Evolutionary conservation across 92 coral and sea anemone species (phyloP), one percentile per base, ranked within the genome.

Genomic region (Montipora capitata): DNA sequence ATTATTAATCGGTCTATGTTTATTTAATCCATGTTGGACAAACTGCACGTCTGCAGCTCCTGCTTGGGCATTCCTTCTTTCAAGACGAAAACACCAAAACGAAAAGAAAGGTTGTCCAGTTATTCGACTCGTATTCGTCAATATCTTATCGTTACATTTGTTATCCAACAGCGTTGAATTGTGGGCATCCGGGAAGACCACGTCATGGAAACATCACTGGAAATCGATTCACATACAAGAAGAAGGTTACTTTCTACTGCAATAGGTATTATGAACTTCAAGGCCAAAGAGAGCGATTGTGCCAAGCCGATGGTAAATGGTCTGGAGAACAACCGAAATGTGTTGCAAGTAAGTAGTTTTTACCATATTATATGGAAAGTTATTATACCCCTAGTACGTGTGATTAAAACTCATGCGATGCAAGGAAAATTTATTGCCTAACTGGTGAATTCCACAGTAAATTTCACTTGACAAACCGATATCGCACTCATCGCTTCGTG

Each of bases 291-390:
- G 71, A 74, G 40, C 87, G 93, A 74, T 75, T 68, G 5, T 97
- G 99, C 77, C 94, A 90, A 77, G 97, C 98, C 2, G 98, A 94
- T 66, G 99, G 99, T 15, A 73, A 85, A 67, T 97, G 99, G 99
- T 94, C 98, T n/a, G 99, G 96, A 2, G 78, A 86, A 35, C 69
- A 85, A 63, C 99, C 99, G 10, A 84, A 88, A 68, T 97, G 99
- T 88, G 87, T 95, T 42, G 94, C 99, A 66, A 81, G 99, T 96
- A 93, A 68, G 98, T 76, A 67, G 3, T 13, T 2, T 2, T 14
- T n/a, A 59, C 17, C 65, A 59, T 2, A 13, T 4, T 18, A 0
- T 10, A 10, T 56, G n/a, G n/a, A 8, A 45, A 27, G 35, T 27
- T 27, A 27, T 27, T 27, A 27, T 27, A 27, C 35, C 2, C 35